Conservation (phyloP, 2,797 vertebrate genomes). For the Pempheris klunzingeri region DNA sequence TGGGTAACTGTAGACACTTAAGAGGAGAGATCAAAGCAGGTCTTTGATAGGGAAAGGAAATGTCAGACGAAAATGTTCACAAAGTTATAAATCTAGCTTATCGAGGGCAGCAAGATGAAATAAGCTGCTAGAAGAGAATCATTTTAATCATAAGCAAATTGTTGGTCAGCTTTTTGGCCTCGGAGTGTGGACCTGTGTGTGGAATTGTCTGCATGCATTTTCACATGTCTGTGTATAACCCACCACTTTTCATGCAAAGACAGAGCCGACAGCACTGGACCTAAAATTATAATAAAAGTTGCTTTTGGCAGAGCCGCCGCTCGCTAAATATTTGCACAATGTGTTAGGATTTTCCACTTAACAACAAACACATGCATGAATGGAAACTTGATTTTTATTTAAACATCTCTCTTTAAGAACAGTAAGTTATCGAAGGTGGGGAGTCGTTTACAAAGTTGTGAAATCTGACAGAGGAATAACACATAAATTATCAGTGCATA, state of each 20-base stretch:
- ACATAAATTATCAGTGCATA: constrained; percentile 8
- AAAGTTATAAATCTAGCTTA: constrained; percentile 21
- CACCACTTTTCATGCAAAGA: constrained; percentile 15
- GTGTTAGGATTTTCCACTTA: constrained; percentile 45
- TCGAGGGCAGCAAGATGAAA: constrained; percentile 36
- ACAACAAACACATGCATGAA: constrained; percentile 56
- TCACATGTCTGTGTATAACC: background rate
- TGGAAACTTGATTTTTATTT: constrained; percentile 38
- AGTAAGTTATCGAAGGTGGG: background rate
- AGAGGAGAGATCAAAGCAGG: background rate
- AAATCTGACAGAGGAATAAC: constrained; percentile 20
- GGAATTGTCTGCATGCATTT: constrained; percentile 5
- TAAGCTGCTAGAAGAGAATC: constrained; percentile 18
- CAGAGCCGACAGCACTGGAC: background rate
- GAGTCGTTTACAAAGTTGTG: constrained; percentile 8
- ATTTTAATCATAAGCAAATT: constrained; percentile 40
- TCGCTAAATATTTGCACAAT: constrained; percentile 51
- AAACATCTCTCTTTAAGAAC: constrained; percentile 6
- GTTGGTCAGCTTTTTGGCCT: background rate
- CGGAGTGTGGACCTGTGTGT: constrained; percentile 5
- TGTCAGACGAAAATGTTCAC: constrained; percentile 18
- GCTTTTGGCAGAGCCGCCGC: constrained; percentile 50
- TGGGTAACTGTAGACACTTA: background rate
- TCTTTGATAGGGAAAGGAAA: constrained; percentile 40
- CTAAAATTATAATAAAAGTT: constrained; percentile 42